These are phyloP conservation scores for Stercorarius parasiticus DNA, from an alignment of 2,113 vertebrate genomes.

Conservation along the genomic window DNA sequence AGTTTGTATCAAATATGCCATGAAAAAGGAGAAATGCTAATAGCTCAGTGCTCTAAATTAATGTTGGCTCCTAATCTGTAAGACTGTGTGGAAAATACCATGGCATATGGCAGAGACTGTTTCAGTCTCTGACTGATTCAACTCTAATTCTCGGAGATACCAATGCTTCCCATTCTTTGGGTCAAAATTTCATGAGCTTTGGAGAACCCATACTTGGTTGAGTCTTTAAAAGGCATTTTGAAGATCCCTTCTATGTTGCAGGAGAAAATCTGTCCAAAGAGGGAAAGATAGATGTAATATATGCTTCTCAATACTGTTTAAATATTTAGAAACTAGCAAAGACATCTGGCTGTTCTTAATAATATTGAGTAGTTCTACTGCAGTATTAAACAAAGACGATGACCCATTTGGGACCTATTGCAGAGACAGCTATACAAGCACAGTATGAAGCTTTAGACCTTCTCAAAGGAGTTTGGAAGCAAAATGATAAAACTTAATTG, in stretches of 20 bases:
- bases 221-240: background rate
- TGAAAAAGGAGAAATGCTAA: background rate
- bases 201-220: rapidly evolving
- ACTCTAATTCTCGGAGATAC: background rate
- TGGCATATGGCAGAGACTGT: background rate
- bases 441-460: background rate
- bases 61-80: background rate
- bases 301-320: background rate
- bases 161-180: background rate
- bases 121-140: background rate
- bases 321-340: background rate
- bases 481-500: background rate
- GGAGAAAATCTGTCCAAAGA: background rate
- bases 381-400: background rate
- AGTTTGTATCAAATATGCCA: background rate
- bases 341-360: background rate
- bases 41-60: background rate
- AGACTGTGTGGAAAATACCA: background rate
- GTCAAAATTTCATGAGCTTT: background rate
- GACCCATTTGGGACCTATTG: background rate
- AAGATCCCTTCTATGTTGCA: background rate
- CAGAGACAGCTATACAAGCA: background rate
- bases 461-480: background rate
- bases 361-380: background rate
- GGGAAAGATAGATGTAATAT: background rate